Percentiles rank a stretch among this genome's conserved stretches.
Conservation (phyloP, 1,140 invertebrate genomes). For the Magallana gigas region DNA sequence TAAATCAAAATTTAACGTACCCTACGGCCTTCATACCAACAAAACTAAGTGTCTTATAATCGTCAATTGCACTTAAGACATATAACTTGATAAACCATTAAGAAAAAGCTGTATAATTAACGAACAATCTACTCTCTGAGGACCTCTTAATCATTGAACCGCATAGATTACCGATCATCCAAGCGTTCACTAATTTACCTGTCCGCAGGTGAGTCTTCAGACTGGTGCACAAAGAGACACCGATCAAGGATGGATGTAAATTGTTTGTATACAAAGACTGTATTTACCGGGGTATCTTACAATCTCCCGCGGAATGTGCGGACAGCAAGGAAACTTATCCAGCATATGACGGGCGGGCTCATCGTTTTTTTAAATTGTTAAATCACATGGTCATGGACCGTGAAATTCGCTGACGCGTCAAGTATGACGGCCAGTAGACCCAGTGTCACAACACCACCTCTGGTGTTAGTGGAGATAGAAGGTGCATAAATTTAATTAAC, state of each 20-base stretch:
- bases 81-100: background rate
- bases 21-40: background rate
- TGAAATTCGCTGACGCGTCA: background rate
- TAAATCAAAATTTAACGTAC: background rate
- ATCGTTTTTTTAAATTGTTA: background rate
- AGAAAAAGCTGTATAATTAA: background rate
- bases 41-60: background rate
- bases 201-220: background rate
- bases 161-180: conserved; percentile 23
- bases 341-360: background rate
- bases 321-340: background rate
- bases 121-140: background rate
- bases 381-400: background rate
- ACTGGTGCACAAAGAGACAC: background rate
- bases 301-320: conserved; percentile 10
- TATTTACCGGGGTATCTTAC: background rate
- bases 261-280: conserved; percentile 18
- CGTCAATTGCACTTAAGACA: background rate
- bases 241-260: background rate
- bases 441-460: background rate
- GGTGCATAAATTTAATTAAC: background rate
- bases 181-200: conserved; percentile 28
- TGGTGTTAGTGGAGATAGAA: background rate
- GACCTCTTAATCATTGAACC: conserved; percentile 4
- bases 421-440: background rate